Conservation (phyloP, 2,888 invertebrate species). For the Sepiola atlantica region DNA sequence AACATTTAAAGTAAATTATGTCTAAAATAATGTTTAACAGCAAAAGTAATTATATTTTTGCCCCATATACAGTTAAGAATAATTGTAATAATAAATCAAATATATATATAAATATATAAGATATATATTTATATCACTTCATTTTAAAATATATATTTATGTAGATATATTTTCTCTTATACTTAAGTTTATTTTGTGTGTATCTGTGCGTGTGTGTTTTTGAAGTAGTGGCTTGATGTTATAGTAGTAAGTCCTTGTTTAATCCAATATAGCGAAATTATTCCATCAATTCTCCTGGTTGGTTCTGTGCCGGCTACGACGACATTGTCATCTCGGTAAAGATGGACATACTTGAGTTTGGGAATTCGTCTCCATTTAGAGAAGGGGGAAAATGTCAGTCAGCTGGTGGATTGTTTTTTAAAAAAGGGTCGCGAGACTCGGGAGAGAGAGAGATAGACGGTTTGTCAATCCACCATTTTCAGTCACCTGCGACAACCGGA, state of each 20-base stretch:
- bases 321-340: conserved; percentile 9
- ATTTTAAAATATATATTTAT: neutral
- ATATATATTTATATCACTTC: no score
- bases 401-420: neutral
- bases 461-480: conserved; percentile 32
- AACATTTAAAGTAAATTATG: no score
- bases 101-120: no score
- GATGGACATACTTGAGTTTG: neutral
- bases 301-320: neutral
- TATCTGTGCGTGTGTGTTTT: neutral
- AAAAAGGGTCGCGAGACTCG: neutral
- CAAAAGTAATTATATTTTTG: neutral
- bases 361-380: neutral
- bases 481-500: conserved; percentile 32
- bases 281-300: neutral
- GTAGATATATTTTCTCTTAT: neutral
- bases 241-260: neutral
- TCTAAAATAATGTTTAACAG: no score
- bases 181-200: neutral
- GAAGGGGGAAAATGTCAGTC: neutral
- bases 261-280: conserved; percentile 17
- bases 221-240: neutral
- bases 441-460: neutral
- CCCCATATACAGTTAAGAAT: neutral
- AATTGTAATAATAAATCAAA: neutral